Evolutionary conservation across 2,797 vertebrate species (phyloP).

Genomic region (Podarcis lilfordi): DNA sequence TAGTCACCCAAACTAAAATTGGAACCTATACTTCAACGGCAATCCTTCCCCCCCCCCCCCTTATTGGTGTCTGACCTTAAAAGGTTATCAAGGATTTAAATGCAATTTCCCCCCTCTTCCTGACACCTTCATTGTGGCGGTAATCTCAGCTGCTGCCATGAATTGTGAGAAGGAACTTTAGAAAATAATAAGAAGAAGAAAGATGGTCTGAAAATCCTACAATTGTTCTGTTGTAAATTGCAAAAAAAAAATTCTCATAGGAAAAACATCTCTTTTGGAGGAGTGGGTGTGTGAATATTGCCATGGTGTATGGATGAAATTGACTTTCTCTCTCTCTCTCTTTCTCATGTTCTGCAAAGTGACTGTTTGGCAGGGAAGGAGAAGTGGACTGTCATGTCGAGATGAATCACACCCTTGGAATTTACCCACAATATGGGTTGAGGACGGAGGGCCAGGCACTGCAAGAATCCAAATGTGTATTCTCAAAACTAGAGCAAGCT

Average conservation of each 20-base stretch:
- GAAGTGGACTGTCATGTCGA: constrained; percentile 71
- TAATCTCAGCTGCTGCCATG: constrained; percentile 86
- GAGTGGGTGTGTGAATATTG: constrained; percentile 47
- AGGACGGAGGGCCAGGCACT: constrained; percentile 53
- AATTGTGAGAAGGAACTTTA: constrained; percentile 91
- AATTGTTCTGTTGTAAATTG: constrained; percentile 68
- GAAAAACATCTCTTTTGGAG: constrained; percentile 74
- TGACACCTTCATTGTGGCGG: constrained; percentile 88
- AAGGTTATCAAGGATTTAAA: constrained; percentile 90
- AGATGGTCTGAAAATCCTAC: constrained; percentile 66
- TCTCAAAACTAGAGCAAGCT: constrained; percentile 53
- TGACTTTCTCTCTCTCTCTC: constrained; percentile 52
- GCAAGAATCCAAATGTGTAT: constrained; percentile 73
- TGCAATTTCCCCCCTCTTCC: constrained; percentile 87
- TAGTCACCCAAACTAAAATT: constrained; percentile 80
- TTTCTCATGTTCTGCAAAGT: constrained; percentile 66
- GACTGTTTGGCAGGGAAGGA: constrained; percentile 63
- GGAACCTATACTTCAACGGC: constrained; percentile 78
- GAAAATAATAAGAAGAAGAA: constrained; percentile 55
- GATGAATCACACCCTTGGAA: constrained; percentile 78
- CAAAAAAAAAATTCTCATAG: constrained; percentile 78
- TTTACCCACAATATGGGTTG: constrained; percentile 61
- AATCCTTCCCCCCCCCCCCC: constrained; percentile 67
- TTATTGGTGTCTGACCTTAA: constrained; percentile 80
- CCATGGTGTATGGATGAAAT: constrained; percentile 61